Base-by-base conservation (phyloP, 2,888 invertebrate species). In the Serrognathus titanus region DNA sequence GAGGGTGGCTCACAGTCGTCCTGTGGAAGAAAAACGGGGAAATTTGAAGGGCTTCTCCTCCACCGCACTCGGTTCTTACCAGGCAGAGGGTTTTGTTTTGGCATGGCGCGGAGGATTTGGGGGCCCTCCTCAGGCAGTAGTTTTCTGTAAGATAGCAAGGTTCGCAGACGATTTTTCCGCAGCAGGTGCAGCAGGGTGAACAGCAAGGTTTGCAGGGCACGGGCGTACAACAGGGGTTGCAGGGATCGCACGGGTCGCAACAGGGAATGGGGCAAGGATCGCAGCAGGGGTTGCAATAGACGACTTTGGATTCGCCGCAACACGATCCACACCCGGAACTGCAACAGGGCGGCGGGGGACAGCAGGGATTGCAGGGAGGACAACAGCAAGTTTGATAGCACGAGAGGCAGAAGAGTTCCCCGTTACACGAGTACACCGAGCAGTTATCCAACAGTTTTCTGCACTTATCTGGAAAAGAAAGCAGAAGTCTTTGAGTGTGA, bases 331-430 rank as follows among this genome's bases (percentile, higher is more conserved):
- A 13, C 11, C 35, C 61, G 65, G 38, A 60, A 46, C 51, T 65
- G 40, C 50, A 62, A 59, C 57, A 64, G 58, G 45, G 35, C 7
- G 43, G 45, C 10, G 50, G 38, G 38, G 51, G 20, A 47, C 48
- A 2, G 47, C 49, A 39, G 8, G 43, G 45, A 20, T 50, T 46
- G 50, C 53, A 58, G 16, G 55, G 54, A 9, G 37, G 20, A 12
- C 56, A 56, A 35, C 48, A 52, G 43, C 58, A 55, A 12, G 47
- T 49, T 39, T 55, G 46, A 59, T 67, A 73, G 64, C 75, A 77
- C 56, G 70, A 71, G 58, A 66, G 67, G 61, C 76, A 76, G 61
- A 67, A 77, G 46, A 75, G 59, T 63, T 77, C 76, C 8, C 71
- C 72, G 57, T 63, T 50, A 59, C 66, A 66, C 4, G 71, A 69